Evolutionary conservation across 2,888 invertebrate species (phyloP), one percentile per base, ranked within the genome.

Genomic region (Ommatoiulus sabulosus): DNA sequence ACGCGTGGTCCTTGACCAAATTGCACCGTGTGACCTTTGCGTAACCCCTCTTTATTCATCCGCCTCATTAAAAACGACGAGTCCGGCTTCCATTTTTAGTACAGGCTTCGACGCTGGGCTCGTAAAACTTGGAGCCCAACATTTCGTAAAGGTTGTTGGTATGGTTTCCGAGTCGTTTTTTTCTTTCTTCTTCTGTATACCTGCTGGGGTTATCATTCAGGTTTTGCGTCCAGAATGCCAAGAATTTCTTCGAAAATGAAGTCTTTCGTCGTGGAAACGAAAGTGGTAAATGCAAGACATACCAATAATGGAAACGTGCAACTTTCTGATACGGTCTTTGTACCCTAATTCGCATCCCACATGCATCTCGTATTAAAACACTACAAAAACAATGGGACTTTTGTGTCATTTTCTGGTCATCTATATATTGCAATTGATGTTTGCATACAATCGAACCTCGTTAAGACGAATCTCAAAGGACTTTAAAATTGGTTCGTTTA

Each of bases 1-100:
- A 48, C 12, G 44, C 17, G 44, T 86, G 86, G 86, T 86, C 86
- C 86, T 86, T 86, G 86, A 86, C 44, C 86, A 86, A 46, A 46
- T 86, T 86, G 84, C 17, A 44, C 84, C 17, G 2, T 8, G 7
- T 85, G 44, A 86, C 44, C 86, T 86, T 86, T 86, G 20, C 86
- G 44, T 44, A 86, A 86, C 86, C 86, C 20, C 46, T 35, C 80
- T 35, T 35, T 72, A 20, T 20, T 72, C 72, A 72, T 24, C 24
- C 72, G 5, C 8, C 35, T 24, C 72, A 72, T 72, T 72, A 24
- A 72, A 24, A 72, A 17, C 20, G 8, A 7, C 7, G 48, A 48
- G 48, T 48, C 20, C 35, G 35, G 80, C 80, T 80, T 35, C 80
- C 80, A 80, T 80, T 80, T 80, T 80, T 80, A 80, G 80, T 80